These are phyloP conservation scores for Vidua chalybeata DNA, from an alignment of 2,113 vertebrate genomes.

Conservation along the genomic window DNA sequence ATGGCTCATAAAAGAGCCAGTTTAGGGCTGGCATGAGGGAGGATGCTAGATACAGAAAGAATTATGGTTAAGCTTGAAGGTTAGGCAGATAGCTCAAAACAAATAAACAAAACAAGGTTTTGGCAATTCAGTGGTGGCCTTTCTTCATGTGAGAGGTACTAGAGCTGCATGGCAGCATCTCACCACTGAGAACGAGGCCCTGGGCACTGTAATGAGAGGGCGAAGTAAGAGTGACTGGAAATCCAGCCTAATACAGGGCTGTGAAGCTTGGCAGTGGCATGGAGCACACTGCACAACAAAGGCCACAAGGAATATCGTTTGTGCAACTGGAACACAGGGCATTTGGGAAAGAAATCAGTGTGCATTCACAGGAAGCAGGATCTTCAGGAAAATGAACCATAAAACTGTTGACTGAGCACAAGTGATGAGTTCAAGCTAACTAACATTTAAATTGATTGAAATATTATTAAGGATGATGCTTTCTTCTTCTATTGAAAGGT, in stretches of 20 bases:
- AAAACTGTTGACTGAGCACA: background rate
- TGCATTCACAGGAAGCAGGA: background rate
- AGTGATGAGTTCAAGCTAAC: background rate
- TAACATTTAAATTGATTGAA: background rate
- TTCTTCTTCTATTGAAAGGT: background rate
- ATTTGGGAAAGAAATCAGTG: background rate
- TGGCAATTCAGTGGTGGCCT: background rate
- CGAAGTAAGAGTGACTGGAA: background rate
- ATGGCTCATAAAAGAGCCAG: background rate
- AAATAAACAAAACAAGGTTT: background rate
- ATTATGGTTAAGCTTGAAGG: background rate
- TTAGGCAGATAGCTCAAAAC: background rate
- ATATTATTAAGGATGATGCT: background rate
- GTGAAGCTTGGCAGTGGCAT: accelerated
- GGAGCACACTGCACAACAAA: background rate
- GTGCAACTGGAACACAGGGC: accelerated
- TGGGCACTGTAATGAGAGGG: background rate
- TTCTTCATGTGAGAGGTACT: background rate
- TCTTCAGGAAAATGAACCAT: background rate
- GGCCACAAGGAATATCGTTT: background rate
- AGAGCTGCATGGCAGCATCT: background rate
- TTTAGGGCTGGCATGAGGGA: background rate
- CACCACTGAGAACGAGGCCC: accelerated
- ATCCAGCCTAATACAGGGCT: background rate
- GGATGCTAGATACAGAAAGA: background rate